Base-by-base conservation (phyloP, 2,888 invertebrate species). In the Protonemura montana region DNA sequence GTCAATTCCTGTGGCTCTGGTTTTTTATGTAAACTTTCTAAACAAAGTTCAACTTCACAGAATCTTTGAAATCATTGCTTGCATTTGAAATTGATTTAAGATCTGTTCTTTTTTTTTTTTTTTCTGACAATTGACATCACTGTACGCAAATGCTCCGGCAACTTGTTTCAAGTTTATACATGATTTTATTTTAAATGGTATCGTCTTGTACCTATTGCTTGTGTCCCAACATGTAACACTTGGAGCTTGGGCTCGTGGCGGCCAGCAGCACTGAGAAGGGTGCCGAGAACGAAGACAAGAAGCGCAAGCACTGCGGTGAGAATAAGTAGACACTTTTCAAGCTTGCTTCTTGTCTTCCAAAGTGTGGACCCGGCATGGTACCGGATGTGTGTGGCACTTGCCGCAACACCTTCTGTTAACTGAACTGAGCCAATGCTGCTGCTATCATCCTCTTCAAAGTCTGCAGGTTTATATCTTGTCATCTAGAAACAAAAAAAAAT, bases 391-490 rank as follows among this genome's bases (percentile, higher is more conserved):
- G 97, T 96, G 16, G 96, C 95, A 0, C 96, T 96, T 0, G 95
- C 94, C 83, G 95, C 94, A 80, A 96, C 95, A 0, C 96, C 95
- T 91, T 97, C 97, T 88, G 95, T 96, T 88, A 97, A 92, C 89
- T 96, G 96, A 42, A 97, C 96, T 85, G 96, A 97, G 89, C 97
- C 97, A 89, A 97, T 94, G 90, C 96, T 97, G 89, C 95, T 95
- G 28, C 94, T 94, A 90, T 97, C 97, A 88, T 96, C 96, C 90
- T 97, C 97, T 91, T 95, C 95, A 89, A 97, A 96, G 89, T 96
- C 96, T 29, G 97, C 95, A 91, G 96, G 96, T 92, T 96, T 97
- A 90, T 97, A 97, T 88, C 96, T 94, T 89, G 96, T 97, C 97
- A 97, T 97, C 97, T 97, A 93, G 26, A 78, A 78, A 78, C n/a